Conservation (phyloP, 2,113 vertebrate genomes). For the Toxotes chatareus region DNA sequence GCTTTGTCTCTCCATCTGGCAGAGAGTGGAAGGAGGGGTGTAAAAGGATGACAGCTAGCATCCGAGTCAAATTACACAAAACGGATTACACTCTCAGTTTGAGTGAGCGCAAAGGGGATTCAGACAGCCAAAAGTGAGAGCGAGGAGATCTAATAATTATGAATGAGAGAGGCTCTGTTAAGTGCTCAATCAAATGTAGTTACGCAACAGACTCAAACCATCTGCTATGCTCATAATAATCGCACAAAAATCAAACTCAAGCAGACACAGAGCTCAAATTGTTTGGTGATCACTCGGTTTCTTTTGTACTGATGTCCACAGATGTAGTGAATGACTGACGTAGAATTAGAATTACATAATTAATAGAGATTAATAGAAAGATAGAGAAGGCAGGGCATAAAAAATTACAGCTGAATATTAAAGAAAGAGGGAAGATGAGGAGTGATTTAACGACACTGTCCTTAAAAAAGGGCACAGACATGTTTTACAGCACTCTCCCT, state of each 20-base stretch:
- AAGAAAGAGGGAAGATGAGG: slow-evolving; percentile 9
- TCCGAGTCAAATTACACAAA: not conserved
- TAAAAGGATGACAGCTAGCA: not conserved
- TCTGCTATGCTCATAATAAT: not conserved
- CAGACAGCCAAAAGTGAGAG: not conserved
- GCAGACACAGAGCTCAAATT: not conserved
- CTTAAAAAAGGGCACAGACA: slow-evolving; percentile 47
- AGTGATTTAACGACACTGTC: slow-evolving; percentile 12
- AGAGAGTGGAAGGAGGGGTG: not conserved
- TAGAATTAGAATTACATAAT: not conserved
- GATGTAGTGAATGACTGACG: slow-evolving; percentile 4
- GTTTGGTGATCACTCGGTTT: slow-evolving; percentile 13
- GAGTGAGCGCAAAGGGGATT: not conserved
- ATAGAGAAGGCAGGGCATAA: not conserved
- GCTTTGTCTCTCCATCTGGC: not conserved
- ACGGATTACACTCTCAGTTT: not conserved
- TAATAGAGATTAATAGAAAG: slow-evolving; percentile 14
- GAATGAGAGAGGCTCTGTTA: not conserved
- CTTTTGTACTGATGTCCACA: slow-evolving; percentile 9
- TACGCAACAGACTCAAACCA: not conserved
- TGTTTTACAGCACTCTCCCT: slow-evolving; percentile 30
- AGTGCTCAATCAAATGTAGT: slow-evolving; percentile 1
- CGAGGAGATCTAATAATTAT: not conserved
- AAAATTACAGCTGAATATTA: not conserved
- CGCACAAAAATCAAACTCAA: not conserved